Percentiles rank a stretch among this genome's conserved stretches.
Conservation (phyloP, 1,140 invertebrate species). For the Solenopsis fugax region DNA sequence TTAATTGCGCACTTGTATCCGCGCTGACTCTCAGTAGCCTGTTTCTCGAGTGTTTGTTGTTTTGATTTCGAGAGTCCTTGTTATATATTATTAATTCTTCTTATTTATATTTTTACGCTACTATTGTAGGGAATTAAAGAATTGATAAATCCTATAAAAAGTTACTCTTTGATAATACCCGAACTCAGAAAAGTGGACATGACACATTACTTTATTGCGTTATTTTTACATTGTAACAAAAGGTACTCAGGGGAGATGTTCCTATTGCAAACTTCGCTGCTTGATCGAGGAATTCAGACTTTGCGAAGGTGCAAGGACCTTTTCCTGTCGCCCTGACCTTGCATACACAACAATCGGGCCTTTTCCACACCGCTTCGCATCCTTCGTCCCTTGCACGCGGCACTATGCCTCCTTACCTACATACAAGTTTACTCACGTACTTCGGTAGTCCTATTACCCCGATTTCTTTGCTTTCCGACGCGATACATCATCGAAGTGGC, state of each 20-base stretch:
- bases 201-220: background rate
- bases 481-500: conserved; percentile 72
- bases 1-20: too few relatives aligned
- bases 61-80: too few relatives aligned
- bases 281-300: conserved; percentile 39
- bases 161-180: background rate
- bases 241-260: background rate
- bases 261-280: background rate
- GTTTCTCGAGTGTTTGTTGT: too few relatives aligned
- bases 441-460: conserved; percentile 72
- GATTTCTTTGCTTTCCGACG: conserved; percentile 71
- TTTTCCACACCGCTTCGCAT: background rate
- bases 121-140: background rate
- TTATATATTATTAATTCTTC: too few relatives aligned
- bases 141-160: background rate
- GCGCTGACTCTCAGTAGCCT: too few relatives aligned
- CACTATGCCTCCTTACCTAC: conserved; percentile 49
- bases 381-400: conserved; percentile 13
- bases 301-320: conserved; percentile 34
- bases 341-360: conserved; percentile 25
- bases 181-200: background rate
- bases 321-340: conserved; percentile 57
- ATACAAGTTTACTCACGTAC: conserved; percentile 73
- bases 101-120: background rate
- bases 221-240: background rate